Percentiles rank a stretch among this genome's conserved stretches.
These are phyloP conservation scores for Ypsolopha scabrella DNA, from an alignment of 2,888 invertebrate species.

Conservation along the genomic window DNA sequence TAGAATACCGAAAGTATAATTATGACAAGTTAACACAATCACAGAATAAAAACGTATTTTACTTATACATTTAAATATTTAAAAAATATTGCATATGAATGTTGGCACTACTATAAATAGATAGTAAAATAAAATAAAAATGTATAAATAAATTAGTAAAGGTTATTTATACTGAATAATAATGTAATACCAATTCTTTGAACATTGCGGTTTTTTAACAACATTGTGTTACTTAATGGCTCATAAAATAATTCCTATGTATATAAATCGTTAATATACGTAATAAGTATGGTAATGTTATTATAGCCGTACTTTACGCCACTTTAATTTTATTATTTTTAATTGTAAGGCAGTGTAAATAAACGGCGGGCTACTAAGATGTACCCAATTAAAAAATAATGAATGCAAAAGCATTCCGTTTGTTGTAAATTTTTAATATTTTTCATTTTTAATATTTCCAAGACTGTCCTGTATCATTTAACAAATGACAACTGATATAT, in stretches of 20 bases:
- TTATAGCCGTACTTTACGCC: neutral
- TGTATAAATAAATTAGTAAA: conserved; percentile 44
- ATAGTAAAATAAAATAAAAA: conserved; percentile 54
- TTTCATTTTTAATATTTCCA: conserved; percentile 57
- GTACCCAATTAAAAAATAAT: conserved; percentile 17
- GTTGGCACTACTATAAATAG: conserved; percentile 44
- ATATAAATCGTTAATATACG: conserved; percentile 35
- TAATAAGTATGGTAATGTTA: neutral
- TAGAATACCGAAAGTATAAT: conserved; percentile 1
- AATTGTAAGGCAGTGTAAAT: conserved; percentile 7
- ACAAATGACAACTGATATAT: conserved; percentile 54
- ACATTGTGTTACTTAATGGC: conserved; percentile 5
- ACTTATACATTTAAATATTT: neutral
- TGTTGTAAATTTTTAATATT: conserved; percentile 49
- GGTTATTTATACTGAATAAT: conserved; percentile 21
- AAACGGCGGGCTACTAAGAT: conserved; percentile 17
- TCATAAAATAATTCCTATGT: conserved; percentile 47
- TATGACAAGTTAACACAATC: neutral
- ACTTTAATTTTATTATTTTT: neutral
- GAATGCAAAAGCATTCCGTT: conserved; percentile 24
- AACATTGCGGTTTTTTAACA: conserved; percentile 13
- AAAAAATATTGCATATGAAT: conserved; percentile 22
- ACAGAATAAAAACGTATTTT: neutral
- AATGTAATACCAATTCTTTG: neutral
- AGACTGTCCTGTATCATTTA: conserved; percentile 65